phyloP scores from a whole-genome alignment of 2,888 invertebrate genomes.

The Chrysolina americana region DNA sequence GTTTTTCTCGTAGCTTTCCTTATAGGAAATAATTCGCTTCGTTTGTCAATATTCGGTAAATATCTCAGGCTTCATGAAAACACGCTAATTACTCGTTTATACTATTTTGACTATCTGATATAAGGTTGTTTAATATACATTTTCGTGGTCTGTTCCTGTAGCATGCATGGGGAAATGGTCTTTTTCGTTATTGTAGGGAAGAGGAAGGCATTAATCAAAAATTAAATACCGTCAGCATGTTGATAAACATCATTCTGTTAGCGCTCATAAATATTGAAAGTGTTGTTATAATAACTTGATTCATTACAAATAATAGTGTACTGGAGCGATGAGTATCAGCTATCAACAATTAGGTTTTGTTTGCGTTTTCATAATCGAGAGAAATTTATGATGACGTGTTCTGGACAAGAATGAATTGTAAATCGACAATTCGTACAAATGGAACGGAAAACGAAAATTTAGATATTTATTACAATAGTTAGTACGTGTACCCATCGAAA shows the following conservation, averaged over 20 bases:
- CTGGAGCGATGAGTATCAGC: constrained; percentile 6
- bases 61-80: too few species aligned
- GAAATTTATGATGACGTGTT: neutral
- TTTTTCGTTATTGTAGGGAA: neutral
- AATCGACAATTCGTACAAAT: neutral
- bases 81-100: too few species aligned
- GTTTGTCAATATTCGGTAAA: too few species aligned
- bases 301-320: constrained; percentile 20
- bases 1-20: too few species aligned
- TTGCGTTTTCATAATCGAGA: constrained; percentile 14
- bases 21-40: too few species aligned
- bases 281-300: constrained; percentile 27
- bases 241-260: constrained; percentile 26
- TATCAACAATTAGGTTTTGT: constrained; percentile 20
- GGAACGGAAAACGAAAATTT: neutral
- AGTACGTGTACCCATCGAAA: too few species aligned
- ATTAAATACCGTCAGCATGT: constrained; percentile 24
- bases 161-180: too few species aligned
- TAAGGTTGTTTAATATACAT: too few species aligned
- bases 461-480: too few species aligned
- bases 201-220: constrained; percentile 17
- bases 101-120: too few species aligned
- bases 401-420: neutral
- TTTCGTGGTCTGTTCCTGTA: too few species aligned
- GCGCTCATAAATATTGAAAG: constrained; percentile 19